phyloP scores from a whole-genome alignment of 2,797 vertebrate genomes.

The Enteromius fasciolatus region DNA sequence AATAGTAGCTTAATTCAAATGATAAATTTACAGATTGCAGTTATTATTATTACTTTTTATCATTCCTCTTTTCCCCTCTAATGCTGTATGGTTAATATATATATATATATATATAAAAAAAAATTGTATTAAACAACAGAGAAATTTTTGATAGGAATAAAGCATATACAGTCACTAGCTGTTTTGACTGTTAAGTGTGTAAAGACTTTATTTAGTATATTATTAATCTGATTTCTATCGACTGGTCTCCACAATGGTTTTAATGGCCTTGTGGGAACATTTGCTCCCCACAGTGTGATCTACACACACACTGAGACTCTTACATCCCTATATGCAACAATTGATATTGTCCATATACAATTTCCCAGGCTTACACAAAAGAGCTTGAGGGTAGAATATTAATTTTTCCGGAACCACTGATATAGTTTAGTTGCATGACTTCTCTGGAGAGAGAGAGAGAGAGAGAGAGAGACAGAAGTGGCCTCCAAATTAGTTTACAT shows the following conservation, averaged over 20 bases:
- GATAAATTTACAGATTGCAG: not conserved
- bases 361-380: not conserved
- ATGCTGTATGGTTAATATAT: not conserved
- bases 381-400: not conserved
- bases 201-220: not conserved
- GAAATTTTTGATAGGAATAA: not conserved
- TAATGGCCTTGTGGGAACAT: not conserved
- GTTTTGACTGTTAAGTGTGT: not conserved
- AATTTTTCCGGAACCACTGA: constrained; percentile 23
- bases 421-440: constrained; percentile 32
- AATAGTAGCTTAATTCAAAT: not conserved
- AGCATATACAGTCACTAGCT: not conserved
- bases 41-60: not conserved
- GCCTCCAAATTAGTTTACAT: constrained; percentile 38
- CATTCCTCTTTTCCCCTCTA: not conserved
- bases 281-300: constrained; percentile 10
- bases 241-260: not conserved
- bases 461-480: constrained; percentile 15
- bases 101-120: not conserved
- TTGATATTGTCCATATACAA: constrained; percentile 2
- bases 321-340: not conserved
- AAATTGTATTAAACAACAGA: not conserved
- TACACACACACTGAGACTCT: not conserved
- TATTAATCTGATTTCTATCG: not conserved
- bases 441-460: not conserved